Conservation (phyloP, 2,113 vertebrate species). For the Baryphthengus martii region DNA sequence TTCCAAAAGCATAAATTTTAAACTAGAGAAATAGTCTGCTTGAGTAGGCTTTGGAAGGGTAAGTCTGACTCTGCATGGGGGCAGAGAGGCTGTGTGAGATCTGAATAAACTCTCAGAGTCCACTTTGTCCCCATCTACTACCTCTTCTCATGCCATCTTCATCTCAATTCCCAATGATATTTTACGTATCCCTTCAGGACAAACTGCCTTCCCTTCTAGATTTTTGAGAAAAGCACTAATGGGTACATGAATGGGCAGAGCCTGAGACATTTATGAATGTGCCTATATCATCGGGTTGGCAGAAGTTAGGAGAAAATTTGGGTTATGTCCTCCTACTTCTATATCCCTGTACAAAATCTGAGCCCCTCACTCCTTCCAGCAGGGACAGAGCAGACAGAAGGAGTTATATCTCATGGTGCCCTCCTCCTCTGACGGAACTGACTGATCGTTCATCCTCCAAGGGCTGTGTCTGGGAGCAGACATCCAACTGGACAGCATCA, state of each 20-base stretch:
- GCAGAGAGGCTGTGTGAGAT: too few species aligned
- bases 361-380: neutral
- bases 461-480: neutral
- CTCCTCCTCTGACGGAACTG: neutral
- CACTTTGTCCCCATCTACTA: neutral
- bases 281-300: neutral
- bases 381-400: neutral
- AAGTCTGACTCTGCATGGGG: too few species aligned
- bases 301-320: neutral
- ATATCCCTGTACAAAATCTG: neutral
- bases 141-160: neutral
- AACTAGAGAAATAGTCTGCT: neutral
- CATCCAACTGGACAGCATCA: neutral
- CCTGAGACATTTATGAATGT: neutral
- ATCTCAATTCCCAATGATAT: neutral
- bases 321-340: neutral
- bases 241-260: neutral
- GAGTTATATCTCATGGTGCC: neutral
- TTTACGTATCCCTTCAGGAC: neutral
- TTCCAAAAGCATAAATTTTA: neutral
- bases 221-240: neutral
- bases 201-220: neutral
- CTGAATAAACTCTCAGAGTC: too few species aligned
- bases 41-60: neutral
- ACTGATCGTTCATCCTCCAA: fast-evolving